A percentile compares a stretch with the other conserved stretches of the same genome.
phyloP scores from a whole-genome alignment of 2,888 invertebrate species.

The Heteromurus nitidus region DNA sequence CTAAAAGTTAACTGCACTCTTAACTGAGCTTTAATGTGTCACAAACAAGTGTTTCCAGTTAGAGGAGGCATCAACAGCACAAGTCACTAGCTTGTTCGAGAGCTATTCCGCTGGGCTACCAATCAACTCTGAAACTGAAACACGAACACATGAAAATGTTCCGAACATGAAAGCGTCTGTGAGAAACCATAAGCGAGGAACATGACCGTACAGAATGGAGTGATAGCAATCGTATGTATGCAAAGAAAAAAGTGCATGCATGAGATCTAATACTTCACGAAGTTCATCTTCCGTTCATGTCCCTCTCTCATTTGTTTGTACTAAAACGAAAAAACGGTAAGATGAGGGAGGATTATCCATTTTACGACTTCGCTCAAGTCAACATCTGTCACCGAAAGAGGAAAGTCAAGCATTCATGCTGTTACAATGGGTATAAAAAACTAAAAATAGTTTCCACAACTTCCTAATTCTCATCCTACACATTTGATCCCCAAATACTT shows the following conservation, averaged over 20 bases:
- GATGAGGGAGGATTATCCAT: neutral
- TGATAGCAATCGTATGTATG: neutral
- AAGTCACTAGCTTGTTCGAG: too few relatives aligned
- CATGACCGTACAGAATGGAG: too few relatives aligned
- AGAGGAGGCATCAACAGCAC: too few relatives aligned
- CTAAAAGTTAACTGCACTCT: too few relatives aligned
- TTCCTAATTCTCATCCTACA: slow-evolving; percentile 23
- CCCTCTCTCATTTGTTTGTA: neutral
- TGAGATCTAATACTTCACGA: neutral
- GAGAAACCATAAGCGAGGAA: too few relatives aligned
- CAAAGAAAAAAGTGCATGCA: neutral
- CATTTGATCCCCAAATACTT: slow-evolving; percentile 20
- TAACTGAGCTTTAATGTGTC: too few relatives aligned
- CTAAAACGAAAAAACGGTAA: neutral
- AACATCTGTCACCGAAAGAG: too few relatives aligned
- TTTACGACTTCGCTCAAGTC: too few relatives aligned
- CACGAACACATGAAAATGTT: neutral
- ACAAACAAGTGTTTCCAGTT: neutral
- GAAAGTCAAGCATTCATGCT: too few relatives aligned
- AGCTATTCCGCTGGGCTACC: neutral
- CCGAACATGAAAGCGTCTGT: neutral
- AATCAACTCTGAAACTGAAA: neutral
- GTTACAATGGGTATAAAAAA: slow-evolving; percentile 16
- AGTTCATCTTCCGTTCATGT: neutral
- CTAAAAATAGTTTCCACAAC: slow-evolving; percentile 35